Evolutionary conservation across 2,113 vertebrate genomes (phyloP).

Genomic region (Cryptomyrus ogoouensis): DNA sequence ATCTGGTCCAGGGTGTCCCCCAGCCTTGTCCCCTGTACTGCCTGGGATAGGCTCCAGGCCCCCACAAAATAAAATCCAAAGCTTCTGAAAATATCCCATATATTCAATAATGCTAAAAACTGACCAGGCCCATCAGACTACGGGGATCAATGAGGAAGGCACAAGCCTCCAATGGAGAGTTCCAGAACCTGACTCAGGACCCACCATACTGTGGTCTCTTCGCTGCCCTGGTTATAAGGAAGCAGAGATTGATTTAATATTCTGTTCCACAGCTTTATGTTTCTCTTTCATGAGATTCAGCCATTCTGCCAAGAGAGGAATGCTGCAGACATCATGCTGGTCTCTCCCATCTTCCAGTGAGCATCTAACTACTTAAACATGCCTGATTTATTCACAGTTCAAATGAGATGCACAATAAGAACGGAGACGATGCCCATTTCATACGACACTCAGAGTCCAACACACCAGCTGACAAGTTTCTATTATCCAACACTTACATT

Average conservation of each 20-base stretch:
- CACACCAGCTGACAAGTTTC: background rate
- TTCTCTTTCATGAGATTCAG: background rate
- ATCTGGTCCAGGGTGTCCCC: background rate
- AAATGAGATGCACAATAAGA: background rate
- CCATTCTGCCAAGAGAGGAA: background rate
- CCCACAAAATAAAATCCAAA: background rate
- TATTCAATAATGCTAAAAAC: background rate
- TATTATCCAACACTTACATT: background rate
- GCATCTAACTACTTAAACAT: background rate
- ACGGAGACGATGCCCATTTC: background rate
- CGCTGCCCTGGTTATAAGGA: slow-evolving; percentile 3
- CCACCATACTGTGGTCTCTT: slow-evolving; percentile 2
- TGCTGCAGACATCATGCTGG: background rate
- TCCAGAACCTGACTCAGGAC: slow-evolving; percentile 20
- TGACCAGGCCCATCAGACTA: background rate
- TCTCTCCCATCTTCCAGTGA: background rate
- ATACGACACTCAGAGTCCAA: background rate
- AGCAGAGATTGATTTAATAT: slow-evolving; percentile 10
- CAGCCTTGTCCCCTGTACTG: background rate
- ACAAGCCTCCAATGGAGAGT: slow-evolving; percentile 6
- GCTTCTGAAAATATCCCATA: background rate
- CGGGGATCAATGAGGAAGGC: background rate
- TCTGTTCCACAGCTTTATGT: background rate
- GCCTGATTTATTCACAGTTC: background rate
- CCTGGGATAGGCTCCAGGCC: background rate